Percentiles rank a stretch among this genome's conserved stretches.
Evolutionary conservation across 2,888 invertebrate genomes (phyloP).

Genomic region (Pheosia gnoma): DNA sequence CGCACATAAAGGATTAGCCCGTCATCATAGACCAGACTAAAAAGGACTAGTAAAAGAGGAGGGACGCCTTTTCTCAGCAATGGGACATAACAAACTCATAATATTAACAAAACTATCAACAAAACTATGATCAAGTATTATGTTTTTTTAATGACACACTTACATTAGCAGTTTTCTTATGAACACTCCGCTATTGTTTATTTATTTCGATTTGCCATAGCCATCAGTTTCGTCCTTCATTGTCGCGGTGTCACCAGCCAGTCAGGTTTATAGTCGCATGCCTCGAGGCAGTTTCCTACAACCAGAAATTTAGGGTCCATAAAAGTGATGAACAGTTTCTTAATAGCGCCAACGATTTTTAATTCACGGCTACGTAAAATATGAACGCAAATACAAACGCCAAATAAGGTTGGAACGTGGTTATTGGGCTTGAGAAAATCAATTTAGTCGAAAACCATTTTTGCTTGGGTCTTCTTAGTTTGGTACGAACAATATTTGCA

Average conservation of each 20-base stretch:
- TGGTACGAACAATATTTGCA: slow-evolving; percentile 69
- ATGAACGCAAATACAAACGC: slow-evolving; percentile 26
- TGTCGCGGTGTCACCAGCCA: slow-evolving; percentile 70
- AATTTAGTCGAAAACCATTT: slow-evolving; percentile 64
- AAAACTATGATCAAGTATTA: too few relatives aligned
- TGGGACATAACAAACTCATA: too few relatives aligned
- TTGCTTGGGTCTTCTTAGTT: slow-evolving; percentile 56
- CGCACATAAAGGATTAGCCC: too few relatives aligned
- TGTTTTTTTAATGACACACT: too few relatives aligned
- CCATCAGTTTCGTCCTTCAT: slow-evolving; percentile 60
- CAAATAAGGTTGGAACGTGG: slow-evolving; percentile 37
- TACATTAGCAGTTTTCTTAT: too few relatives aligned
- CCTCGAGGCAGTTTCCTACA: slow-evolving; percentile 70
- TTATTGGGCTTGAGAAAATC: slow-evolving; percentile 48
- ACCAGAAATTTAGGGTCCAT: slow-evolving; percentile 77
- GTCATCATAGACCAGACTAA: too few relatives aligned
- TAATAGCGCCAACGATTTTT: slow-evolving; percentile 64
- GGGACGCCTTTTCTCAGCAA: too few relatives aligned
- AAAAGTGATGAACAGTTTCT: slow-evolving; percentile 79
- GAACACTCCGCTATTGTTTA: slow-evolving; percentile 21
- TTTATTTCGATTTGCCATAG: slow-evolving; percentile 55
- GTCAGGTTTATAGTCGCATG: slow-evolving; percentile 76
- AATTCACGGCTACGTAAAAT: slow-evolving; percentile 41
- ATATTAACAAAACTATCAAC: too few relatives aligned
- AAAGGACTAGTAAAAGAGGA: too few relatives aligned